Base-by-base conservation (phyloP, 1,140 invertebrate species). In the Drosophila pseudoananassae region DNA sequence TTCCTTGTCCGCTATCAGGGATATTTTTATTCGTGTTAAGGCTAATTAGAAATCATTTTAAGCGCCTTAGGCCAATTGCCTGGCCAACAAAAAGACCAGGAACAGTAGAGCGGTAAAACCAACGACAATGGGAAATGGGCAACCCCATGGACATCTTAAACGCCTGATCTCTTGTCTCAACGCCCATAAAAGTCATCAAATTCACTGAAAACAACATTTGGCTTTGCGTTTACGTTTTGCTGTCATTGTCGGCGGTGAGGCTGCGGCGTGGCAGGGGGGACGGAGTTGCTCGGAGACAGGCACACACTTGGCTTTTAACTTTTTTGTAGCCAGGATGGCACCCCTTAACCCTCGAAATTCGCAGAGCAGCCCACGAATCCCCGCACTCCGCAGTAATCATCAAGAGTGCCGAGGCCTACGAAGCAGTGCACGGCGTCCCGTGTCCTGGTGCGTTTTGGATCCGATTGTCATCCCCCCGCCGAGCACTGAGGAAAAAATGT, bases 181-280 rank as follows among this genome's bases (percentile, higher is more conserved):
- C 81, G 85, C 81, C 81, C 75, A 90, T 87, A 90, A 90, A 90
- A 90, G 85, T 85, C 85, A 90, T 90, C 85, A 90, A 90, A 90
- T 90, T 90, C 85, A 90, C 87, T 90, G 81, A 90, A 90, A 88
- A 88, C 84, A 88, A 88, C 83, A 88, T 88, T 88, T 88, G 84
- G 83, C 83, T 88, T 87, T 88, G 65, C 78, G 75, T 82, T 87
- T 87, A 88, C 76, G 65, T 76, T 87, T 83, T 83, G 72, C 78
- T 73, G 79, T 88, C 78, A 88, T 88, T 89, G 79, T 88, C 83
- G 83, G 71, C 55, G 69, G 60, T 54, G 31, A 12, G 40, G 45
- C 33, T 12, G 27, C 25, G 15, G 17, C 9, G 15, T 5, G 29
- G 27, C 53, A 33, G 23, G 65, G 56, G 45, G 57, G 38, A 3